phyloP scores from a whole-genome alignment of 2,888 invertebrate genomes.

The Tinea pellionella region DNA sequence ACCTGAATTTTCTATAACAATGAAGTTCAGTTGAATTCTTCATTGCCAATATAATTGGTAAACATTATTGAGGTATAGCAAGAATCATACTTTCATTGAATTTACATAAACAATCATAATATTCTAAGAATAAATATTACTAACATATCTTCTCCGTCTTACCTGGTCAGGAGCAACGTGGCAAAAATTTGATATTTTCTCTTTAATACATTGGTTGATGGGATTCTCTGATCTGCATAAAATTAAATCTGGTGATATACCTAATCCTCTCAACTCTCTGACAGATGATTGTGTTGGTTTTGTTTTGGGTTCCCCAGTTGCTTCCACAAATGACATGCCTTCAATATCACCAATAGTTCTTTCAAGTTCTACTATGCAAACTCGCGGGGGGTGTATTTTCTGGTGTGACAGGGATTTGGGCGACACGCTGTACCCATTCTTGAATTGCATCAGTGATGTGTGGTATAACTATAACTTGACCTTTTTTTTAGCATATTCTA shows the following conservation, averaged over 20 bases:
- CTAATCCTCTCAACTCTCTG: constrained; percentile 91
- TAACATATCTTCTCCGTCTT: too few species aligned
- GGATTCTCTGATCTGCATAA: constrained; percentile 92
- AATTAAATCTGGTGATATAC: constrained; percentile 93
- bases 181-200: constrained; percentile 96
- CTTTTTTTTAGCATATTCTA: too few species aligned
- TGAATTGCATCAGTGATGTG: constrained; percentile 98
- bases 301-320: constrained; percentile 97
- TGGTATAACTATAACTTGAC: constrained; percentile 82
- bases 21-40: too few species aligned
- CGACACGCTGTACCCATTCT: constrained; percentile 97
- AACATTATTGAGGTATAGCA: too few species aligned
- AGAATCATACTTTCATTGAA: too few species aligned
- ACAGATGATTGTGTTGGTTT: constrained; percentile 99
- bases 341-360: constrained; percentile 99
- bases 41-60: neutral
- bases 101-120: too few species aligned
- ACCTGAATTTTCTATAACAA: too few species aligned
- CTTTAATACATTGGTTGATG: constrained; percentile 84
- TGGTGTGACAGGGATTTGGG: constrained; percentile 85
- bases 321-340: constrained; percentile 98
- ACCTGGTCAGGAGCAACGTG: constrained; percentile 94
- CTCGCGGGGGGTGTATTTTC: constrained; percentile 74
- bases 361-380: constrained; percentile 93
- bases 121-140: too few species aligned